Evolutionary conservation across 2,888 invertebrate species (phyloP), one percentile per base, ranked within the genome.

Genomic region (Nemurella pictetii): DNA sequence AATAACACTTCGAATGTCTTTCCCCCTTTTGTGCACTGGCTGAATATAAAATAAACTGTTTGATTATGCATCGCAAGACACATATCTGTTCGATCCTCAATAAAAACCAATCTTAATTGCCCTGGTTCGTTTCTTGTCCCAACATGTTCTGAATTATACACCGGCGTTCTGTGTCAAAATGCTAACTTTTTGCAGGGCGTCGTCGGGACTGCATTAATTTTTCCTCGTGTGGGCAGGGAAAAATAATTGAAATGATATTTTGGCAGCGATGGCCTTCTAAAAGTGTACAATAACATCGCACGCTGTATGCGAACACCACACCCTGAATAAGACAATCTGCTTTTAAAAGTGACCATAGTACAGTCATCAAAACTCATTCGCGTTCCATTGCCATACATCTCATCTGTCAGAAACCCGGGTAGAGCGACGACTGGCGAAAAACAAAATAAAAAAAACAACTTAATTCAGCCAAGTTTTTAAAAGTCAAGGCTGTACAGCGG

Each of bases 401-500:
- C 27, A 29, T 28, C 29, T 30, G 29, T 78, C 78, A 78, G 55
- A 55, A 55, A 12, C 55, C 55, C 55, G 55, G 55, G 55, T 55
- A 32, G 3, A 55, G 55, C n/a, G n/a, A n/a, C n/a, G 12, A 75
- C 75, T 75, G 7, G 26, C 12, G 78, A 78, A 30, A 30, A 30
- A 20, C 30, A 12, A 55, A 20, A 28, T 4, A 78, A 78, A 78
- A 78, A 75, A 28, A 78, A 77, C 85, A 85, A 26, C 82, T 77
- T 27, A 72, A 72, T 27, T 26, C 29, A 82, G 82, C 82, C 82
- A 82, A 82, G 72, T 80, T 32, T 83, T 72, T 26, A 85, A 83
- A 85, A 85, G 83, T 85, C 85, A 85, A 85, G 85, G 83, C 36
- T 83, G 83, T 72, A 72, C 83, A 83, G 83, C 30, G 83, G 75